These are phyloP conservation scores for Nemopilema nomurai DNA, from an alignment of 30 jellyfish, hydroid and myxozoan species.

Conservation along the genomic window DNA sequence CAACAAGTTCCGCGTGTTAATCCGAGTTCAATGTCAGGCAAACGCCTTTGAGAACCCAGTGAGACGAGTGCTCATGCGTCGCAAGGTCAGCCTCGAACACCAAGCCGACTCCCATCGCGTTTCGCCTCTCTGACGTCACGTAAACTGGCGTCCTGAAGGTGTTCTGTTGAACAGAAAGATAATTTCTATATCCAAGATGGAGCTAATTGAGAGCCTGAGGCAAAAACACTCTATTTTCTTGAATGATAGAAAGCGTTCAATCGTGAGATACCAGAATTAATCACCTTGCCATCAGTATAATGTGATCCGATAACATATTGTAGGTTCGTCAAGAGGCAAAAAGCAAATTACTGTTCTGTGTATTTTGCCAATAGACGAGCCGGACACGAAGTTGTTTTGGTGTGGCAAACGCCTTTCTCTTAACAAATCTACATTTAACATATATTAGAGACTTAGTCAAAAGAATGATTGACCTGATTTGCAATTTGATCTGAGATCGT, in stretches of 20 bases:
- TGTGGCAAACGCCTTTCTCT: neutral
- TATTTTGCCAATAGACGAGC: neutral
- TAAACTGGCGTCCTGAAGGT: constrained; percentile 96
- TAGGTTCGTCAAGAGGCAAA: neutral
- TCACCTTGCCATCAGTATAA: no score
- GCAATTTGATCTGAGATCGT: neutral
- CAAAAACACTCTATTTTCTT: no score
- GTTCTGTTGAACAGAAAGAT: constrained; percentile 52
- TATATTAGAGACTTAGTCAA: neutral
- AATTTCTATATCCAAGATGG: neutral
- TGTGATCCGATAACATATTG: neutral
- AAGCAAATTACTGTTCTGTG: neutral
- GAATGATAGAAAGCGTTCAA: no score
- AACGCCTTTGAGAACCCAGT: constrained; percentile 96
- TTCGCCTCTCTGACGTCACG: constrained; percentile 95
- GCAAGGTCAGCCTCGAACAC: constrained; percentile 98
- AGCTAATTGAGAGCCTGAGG: no score
- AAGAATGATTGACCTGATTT: neutral
- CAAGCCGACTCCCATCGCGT: constrained; percentile 98
- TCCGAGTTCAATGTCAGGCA: constrained; percentile 94
- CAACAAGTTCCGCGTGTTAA: constrained; percentile 9
- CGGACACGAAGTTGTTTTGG: neutral
- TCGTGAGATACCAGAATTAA: no score
- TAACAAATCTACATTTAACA: neutral
- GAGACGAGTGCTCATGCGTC: constrained; percentile 92